Base-by-base conservation (phyloP, 2,888 invertebrate species). In the Megastigmus dorsalis region DNA sequence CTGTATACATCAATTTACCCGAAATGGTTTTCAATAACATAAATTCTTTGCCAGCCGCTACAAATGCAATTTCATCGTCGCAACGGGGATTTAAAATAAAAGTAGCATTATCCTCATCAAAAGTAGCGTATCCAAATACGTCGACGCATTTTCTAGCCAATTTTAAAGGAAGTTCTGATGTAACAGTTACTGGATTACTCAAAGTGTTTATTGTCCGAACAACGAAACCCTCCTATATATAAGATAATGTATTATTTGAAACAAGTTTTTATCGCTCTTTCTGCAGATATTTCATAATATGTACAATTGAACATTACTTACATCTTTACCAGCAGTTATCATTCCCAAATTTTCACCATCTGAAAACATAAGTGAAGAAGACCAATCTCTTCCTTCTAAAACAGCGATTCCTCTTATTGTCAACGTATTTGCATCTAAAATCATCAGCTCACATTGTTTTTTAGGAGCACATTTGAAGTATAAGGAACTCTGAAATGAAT, bases 11-110 rank as follows among this genome's bases (percentile, higher is more conserved):
- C 7, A 97, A 93, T 90, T 95, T 95, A 77, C 97, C 97, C 63
- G 93, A 93, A n/a, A 91, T 89, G 5, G 96, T 97, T 81, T 93
- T 92, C 3, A 97, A 90, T 48, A 98, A 88, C 1, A 94, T 95
- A 87, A 98, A 98, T 82, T 98, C 97, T 88, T 97, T 97, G 28
- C 97, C 97, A 50, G 95, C 93, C 50, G 92, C 92, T 66, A 98
- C 93, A 57, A 92, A 91, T 10, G 91, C 89, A 0, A 95, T 91
- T 80, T 97, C 97, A 81, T 97, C 95, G 79, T 97, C 96, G 78
- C 93, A 89, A 4, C 90, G 90, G 18, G 89, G 89, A 82, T 88
- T 89, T 79, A 90, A 81, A 38, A 86, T 86, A 77, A 88, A 89
- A 38, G 88, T 84, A 10, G 85, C 79, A 67, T 89, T 89, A 81